phyloP scores from a whole-genome alignment of 1,140 invertebrate genomes.

The Neotoxoptera formosana region DNA sequence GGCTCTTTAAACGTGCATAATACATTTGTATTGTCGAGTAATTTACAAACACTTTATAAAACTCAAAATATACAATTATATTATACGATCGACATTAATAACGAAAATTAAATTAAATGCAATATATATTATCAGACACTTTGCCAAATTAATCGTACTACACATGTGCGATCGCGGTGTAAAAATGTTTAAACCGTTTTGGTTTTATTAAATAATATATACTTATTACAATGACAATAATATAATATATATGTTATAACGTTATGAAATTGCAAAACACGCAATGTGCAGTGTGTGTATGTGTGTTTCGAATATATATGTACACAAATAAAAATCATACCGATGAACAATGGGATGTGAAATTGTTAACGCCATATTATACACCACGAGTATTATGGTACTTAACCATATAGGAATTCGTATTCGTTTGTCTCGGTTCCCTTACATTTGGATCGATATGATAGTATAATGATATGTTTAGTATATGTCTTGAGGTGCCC shows the following conservation, averaged over 20 bases:
- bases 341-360: neutral
- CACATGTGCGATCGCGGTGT: neutral
- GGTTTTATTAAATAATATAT: neutral
- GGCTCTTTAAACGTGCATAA: neutral
- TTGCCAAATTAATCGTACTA: neutral
- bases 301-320: no score
- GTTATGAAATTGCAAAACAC: neutral
- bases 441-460: neutral
- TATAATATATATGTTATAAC: neutral
- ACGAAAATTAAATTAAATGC: neutral
- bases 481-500: neutral
- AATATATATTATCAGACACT: neutral
- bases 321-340: neutral
- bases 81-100: neutral
- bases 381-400: neutral
- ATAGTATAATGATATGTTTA: neutral
- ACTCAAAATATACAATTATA: neutral
- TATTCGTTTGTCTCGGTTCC: neutral
- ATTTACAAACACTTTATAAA: neutral
- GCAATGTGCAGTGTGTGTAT: no score
- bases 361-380: neutral
- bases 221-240: neutral
- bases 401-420: neutral
- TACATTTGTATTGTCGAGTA: neutral
- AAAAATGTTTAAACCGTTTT: neutral